Evolutionary conservation across 2,113 vertebrate species (phyloP), one percentile per base, ranked within the genome.

Genomic region (Poecile atricapillus): DNA sequence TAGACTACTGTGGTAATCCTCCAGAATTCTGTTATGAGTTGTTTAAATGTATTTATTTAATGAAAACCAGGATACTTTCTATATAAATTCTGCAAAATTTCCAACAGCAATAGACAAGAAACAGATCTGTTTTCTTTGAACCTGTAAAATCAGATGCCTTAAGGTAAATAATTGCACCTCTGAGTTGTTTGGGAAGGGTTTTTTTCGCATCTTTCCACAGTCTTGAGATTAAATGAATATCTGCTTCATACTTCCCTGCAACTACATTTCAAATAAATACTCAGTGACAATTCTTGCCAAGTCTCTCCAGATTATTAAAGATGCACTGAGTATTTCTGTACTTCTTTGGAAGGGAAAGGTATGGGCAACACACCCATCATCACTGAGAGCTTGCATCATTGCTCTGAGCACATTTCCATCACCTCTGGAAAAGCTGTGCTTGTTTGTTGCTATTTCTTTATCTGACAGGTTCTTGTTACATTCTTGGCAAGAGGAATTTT

Each of bases 341-440:
- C 67, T 94, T 95, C 89, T 53, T 70, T 91, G 79, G n/a, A 97
- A 94, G 46, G 59, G 89, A 75, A 96, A 70, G 78, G 95, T 89
- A 87, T 43, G 47, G 87, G 41, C 75, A 85, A 89, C 30, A 39
- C 90, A 89, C 50, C 55, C 91, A 91, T 31, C 46, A 52, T 75
- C 93, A 92, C 78, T 35, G 4, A 93, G 75, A 67, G 43, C 64
- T 95, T 75, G 83, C 84, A 90, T 78, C 69, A 59, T 71, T 77
- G 47, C 56, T 88, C 67, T 68, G 49, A 97, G 95, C 64, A 92
- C 64, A 78, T 58, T 89, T n/a, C 50, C 58, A 74, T 71, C 78
- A 84, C 83, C 89, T 70, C 83, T 71, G 64, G 60, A 92, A 93
- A 90, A 87, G 56, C 11, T 49, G 55, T 37, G 43, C 9, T 73